Evolutionary conservation across 2,888 invertebrate genomes (phyloP).

Genomic region (Megamerina dolium): DNA sequence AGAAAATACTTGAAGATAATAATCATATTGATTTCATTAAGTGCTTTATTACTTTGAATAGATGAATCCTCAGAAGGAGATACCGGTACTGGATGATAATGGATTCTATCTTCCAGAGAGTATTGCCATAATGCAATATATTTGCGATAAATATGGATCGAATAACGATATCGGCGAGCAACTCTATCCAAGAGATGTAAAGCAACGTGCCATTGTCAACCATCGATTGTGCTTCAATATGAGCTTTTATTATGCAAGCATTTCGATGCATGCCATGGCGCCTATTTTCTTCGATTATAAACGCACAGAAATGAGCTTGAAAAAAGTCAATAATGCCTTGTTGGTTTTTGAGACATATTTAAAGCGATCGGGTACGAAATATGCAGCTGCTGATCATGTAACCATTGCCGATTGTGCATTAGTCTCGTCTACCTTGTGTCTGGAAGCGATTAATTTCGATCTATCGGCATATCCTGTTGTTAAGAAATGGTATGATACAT

Average conservation of each 20-base stretch:
- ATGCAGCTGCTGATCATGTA: conserved; percentile 62
- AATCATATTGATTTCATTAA: too few relatives aligned
- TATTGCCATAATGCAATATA: conserved; percentile 59
- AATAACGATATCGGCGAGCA: too few relatives aligned
- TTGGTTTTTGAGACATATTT: conserved; percentile 63
- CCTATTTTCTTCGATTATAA: conserved; percentile 73
- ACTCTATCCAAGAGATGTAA: conserved; percentile 68
- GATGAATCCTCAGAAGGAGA: conserved; percentile 75
- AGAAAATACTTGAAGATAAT: neutral
- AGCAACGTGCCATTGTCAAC: conserved; percentile 67
- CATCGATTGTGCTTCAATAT: conserved; percentile 74
- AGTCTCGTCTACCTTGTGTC: conserved; percentile 63
- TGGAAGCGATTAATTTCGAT: conserved; percentile 66
- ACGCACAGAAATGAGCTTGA: conserved; percentile 60
- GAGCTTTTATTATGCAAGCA: conserved; percentile 66
- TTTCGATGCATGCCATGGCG: conserved; percentile 54
- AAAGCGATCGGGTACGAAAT: conserved; percentile 55
- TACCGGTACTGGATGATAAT: conserved; percentile 71
- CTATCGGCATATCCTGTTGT: conserved; percentile 57
- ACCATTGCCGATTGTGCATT: conserved; percentile 73
- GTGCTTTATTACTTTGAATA: too few relatives aligned
- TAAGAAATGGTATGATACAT: conserved; percentile 63
- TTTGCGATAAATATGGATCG: conserved; percentile 69
- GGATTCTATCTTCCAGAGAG: conserved; percentile 75
- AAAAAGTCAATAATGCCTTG: conserved; percentile 63